Evolutionary conservation across 1,140 invertebrate species (phyloP), one percentile per base, ranked within the genome.

Genomic region (Papilio polyxenes): DNA sequence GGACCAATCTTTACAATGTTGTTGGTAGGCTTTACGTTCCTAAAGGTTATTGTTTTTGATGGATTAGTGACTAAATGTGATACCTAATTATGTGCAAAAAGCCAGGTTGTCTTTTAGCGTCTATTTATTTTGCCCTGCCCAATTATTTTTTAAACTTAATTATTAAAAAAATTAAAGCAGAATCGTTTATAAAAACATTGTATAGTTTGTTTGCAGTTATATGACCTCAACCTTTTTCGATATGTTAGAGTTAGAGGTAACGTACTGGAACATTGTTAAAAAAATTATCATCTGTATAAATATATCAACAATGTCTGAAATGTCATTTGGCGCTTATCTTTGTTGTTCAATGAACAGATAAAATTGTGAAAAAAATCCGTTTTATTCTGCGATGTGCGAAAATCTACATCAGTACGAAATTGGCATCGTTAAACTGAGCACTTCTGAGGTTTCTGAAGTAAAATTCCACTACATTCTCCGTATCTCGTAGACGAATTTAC

Each of bases 391-490:
- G 75, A 77, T 53, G 20, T 51, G 44, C 48, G 75, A 53, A 77
- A 56, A 56, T 23, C 44, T 77, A 51, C 75, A 49, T 53, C 44
- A 77, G 49, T 77, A 10, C 23, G 23, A 77, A 77, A 77, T 56
- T 53, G 48, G 75, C 44, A 77, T 53, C 75, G 75, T 37, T 77
- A 53, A 49, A 77, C 75, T 51, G 48, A 77, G 23, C 48, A 53
- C 48, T 53, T n/a, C 20, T 53, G 75, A 48, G 49, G 44, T 77
- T 77, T 77, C 75, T 77, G 74, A 76, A 37, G 88, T 90, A 90
- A 89, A 90, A 88, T 90, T 92, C 89, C 90, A 89, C 86, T 88
- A 82, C 49, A 75, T 31, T 53, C 20, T 51, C 75, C 44, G 81
- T 85, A 89, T 86, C 83, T 79, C 75, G 48, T 8, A 51, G 53